phyloP scores from a whole-genome alignment of 2,797 vertebrate species.

The Atherinosoma microstoma region DNA sequence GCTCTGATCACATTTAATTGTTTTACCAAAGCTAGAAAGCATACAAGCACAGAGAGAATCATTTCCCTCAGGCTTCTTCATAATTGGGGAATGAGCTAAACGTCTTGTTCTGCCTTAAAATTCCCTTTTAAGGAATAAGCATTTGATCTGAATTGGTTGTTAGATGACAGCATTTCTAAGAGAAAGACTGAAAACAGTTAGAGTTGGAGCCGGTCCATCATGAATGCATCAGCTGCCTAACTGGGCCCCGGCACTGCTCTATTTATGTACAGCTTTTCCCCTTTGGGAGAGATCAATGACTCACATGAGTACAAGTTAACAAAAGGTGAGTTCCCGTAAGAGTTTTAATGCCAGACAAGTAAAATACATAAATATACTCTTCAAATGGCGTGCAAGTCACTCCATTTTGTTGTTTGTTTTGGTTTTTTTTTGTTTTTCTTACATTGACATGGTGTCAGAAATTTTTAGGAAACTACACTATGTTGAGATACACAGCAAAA shows the following conservation, averaged over 20 bases:
- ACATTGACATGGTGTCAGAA: too few relatives aligned
- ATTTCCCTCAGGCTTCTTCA: slow-evolving; percentile 64
- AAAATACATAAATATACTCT: neutral
- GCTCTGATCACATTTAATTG: slow-evolving; percentile 33
- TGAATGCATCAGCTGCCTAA: slow-evolving; percentile 58
- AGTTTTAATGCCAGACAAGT: slow-evolving; percentile 24
- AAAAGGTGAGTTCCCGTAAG: slow-evolving; percentile 62
- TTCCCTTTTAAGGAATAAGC: slow-evolving; percentile 84
- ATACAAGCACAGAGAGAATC: slow-evolving; percentile 48
- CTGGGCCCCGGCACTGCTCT: slow-evolving; percentile 41
- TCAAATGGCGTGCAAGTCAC: neutral
- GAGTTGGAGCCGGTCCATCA: slow-evolving; percentile 54
- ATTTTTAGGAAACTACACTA: too few relatives aligned
- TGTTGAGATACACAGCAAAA: neutral
- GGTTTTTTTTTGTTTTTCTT: neutral
- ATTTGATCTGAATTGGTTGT: slow-evolving; percentile 74
- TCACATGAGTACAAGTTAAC: slow-evolving; percentile 55
- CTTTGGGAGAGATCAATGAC: slow-evolving; percentile 63
- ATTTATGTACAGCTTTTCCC: slow-evolving; percentile 56
- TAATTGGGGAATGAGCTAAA: slow-evolving; percentile 78
- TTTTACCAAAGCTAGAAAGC: slow-evolving; percentile 51
- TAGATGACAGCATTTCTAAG: slow-evolving; percentile 73
- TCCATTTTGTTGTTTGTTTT: too few relatives aligned
- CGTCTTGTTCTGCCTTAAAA: slow-evolving; percentile 55
- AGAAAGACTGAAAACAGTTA: slow-evolving; percentile 48